Conservation (phyloP, 2,888 invertebrate species). For the Lathronympha strigana region DNA sequence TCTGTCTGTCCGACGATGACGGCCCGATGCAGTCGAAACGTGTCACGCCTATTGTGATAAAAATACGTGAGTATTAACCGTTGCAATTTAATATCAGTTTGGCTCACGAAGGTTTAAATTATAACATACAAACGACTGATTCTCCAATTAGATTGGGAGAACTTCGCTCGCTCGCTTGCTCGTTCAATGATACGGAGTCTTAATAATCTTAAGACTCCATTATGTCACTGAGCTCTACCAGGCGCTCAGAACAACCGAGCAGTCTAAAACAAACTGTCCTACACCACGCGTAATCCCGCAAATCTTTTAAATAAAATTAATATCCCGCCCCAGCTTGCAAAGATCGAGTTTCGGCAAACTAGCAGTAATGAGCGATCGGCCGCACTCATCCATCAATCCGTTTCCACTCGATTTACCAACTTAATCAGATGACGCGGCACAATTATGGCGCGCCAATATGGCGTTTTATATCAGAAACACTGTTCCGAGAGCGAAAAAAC, state of each 20-base stretch:
- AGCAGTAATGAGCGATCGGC: conserved; percentile 36
- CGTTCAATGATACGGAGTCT: too few relatives aligned
- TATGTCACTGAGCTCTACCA: neutral
- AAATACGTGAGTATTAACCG: too few relatives aligned
- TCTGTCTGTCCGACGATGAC: too few relatives aligned
- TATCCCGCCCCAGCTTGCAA: conserved; percentile 13
- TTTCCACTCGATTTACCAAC: conserved; percentile 46
- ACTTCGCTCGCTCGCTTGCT: too few relatives aligned
- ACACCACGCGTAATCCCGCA: neutral
- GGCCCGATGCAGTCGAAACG: too few relatives aligned
- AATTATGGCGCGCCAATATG: conserved; percentile 43
- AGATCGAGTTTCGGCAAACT: conserved; percentile 39
- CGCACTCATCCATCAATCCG: conserved; percentile 43
- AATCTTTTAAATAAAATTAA: conserved; percentile 22
- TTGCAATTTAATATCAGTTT: too few relatives aligned
- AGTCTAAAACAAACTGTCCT: neutral
- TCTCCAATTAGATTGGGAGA: too few relatives aligned
- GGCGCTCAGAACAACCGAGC: neutral
- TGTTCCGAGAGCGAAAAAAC: too few relatives aligned
- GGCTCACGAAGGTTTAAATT: too few relatives aligned
- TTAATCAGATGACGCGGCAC: conserved; percentile 48
- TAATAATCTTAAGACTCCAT: neutral
- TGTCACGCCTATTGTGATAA: too few relatives aligned
- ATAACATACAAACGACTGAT: too few relatives aligned
- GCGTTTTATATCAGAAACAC: conserved; percentile 31